A percentile compares a stretch with the other conserved stretches of the same genome.
phyloP scores from a whole-genome alignment of 2,888 invertebrate species.

The Villa cingulata region DNA sequence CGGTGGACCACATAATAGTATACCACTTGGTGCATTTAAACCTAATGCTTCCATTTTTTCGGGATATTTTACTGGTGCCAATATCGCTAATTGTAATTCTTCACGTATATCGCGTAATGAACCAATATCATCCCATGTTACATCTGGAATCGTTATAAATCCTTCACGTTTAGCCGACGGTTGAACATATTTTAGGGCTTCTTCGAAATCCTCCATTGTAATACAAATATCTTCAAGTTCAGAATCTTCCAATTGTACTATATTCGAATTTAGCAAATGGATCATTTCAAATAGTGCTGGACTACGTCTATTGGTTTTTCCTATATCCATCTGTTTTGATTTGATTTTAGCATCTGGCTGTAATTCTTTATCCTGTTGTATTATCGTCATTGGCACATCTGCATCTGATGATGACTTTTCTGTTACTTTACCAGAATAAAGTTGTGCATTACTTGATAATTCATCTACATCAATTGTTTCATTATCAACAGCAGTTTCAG shows the following conservation, averaged over 20 bases:
- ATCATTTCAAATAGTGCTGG: constrained; percentile 44
- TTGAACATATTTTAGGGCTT: constrained; percentile 68
- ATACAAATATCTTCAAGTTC: constrained; percentile 53
- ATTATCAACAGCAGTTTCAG: not conserved
- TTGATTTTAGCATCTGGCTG: constrained; percentile 6
- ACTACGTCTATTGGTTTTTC: constrained; percentile 16
- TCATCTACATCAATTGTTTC: constrained; percentile 37
- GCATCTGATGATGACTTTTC: too few relatives aligned
- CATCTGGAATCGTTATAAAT: constrained; percentile 93
- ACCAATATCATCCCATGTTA: constrained; percentile 94
- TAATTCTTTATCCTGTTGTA: constrained; percentile 6
- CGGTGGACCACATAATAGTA: constrained; percentile 91
- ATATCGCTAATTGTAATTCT: constrained; percentile 78
- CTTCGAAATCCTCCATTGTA: constrained; percentile 59
- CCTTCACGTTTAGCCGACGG: constrained; percentile 94
- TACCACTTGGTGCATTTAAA: constrained; percentile 70
- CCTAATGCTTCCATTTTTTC: constrained; percentile 68
- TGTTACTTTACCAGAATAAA: too few relatives aligned
- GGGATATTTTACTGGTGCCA: constrained; percentile 82
- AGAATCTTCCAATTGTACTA: constrained; percentile 45
- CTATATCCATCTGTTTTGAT: constrained; percentile 18
- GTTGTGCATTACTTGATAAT: too few relatives aligned
- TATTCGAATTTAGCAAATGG: constrained; percentile 50
- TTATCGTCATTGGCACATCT: constrained; percentile 16
- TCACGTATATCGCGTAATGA: constrained; percentile 76